Evolutionary conservation across 2,113 vertebrate species (phyloP), one percentile per base, ranked within the genome.

Genomic region (Pogonocichla stellata): DNA sequence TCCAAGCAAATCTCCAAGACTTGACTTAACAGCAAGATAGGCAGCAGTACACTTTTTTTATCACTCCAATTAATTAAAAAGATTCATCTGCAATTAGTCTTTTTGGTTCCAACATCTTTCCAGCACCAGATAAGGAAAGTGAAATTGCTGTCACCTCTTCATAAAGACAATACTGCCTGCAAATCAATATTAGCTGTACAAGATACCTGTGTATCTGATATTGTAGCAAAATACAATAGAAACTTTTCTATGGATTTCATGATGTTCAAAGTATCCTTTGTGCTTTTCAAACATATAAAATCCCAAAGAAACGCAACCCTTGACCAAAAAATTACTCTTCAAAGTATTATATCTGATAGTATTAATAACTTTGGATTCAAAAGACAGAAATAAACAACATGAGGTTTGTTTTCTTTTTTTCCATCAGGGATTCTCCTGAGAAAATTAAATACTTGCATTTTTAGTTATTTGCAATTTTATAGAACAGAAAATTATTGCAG

Each of bases 241-340:
- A 33, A 0, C 1, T 15, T 62, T 67, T 86, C 40, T 3, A 7
- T n/a, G 1, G 1, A 20, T 54, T 80, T 72, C 15, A 36, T 56
- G 45, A 80, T 71, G 8, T 65, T 50, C 18, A 54, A 58, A 19
- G 5, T 28, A 24, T 36, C 7, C 23, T 60, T 86, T n/a, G 29
- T 69, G 16, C 3, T 84, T 89, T 80, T 47, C 3, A 84, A 50
- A 25, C 19, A 16, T 28, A 19, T 19, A 36, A 64, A 64, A 60
- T 0, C 3, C 11, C 25, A 36, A 36, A 58, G 28, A 80, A 84
- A 45, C 19, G 15, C 2, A 38, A 18, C 20, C 12, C 2, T 47
- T 43, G 10, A 69, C 11, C 1, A 56, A 80, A 80, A 67, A 16
- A 34, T 3, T 47, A 7, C 12, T 51, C 43, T 62, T 82, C 5